A percentile compares a stretch with the other conserved stretches of the same genome.
Conservation (phyloP, 2,113 vertebrate genomes). For the Microcebus murinus region DNA sequence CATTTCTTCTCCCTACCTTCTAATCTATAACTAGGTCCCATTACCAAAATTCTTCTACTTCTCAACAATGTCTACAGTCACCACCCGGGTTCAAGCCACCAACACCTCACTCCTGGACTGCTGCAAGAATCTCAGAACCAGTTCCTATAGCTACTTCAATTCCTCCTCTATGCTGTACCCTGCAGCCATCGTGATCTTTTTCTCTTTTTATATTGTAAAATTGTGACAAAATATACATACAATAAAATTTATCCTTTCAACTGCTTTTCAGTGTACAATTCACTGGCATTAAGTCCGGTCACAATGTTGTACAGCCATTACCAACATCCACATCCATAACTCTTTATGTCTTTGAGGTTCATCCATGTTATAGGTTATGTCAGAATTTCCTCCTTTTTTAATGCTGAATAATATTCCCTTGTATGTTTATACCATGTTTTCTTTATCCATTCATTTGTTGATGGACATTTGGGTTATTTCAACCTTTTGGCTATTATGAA, state of each 20-base stretch:
- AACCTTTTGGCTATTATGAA: background rate
- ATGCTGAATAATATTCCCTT: no score
- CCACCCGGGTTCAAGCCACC: background rate
- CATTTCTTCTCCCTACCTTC: background rate
- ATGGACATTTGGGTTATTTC: background rate
- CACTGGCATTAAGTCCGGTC: background rate
- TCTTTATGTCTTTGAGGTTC: background rate
- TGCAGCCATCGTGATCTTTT: background rate
- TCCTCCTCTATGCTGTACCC: background rate
- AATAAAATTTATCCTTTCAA: background rate
- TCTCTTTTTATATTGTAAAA: background rate
- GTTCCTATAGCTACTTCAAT: background rate
- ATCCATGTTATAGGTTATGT: background rate
- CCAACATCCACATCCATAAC: no score
- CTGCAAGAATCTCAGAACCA: background rate
- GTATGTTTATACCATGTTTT: no score
- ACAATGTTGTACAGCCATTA: background rate
- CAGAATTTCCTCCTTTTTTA: no score
- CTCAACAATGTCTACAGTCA: background rate
- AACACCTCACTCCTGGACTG: background rate
- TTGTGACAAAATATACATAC: slow-evolving; percentile 16
- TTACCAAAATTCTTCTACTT: background rate
- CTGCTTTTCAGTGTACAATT: background rate
- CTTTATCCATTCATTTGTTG: background rate
- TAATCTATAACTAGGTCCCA: background rate